Conservation (phyloP, 2,113 vertebrate species). For the Arvicanthis niloticus region DNA sequence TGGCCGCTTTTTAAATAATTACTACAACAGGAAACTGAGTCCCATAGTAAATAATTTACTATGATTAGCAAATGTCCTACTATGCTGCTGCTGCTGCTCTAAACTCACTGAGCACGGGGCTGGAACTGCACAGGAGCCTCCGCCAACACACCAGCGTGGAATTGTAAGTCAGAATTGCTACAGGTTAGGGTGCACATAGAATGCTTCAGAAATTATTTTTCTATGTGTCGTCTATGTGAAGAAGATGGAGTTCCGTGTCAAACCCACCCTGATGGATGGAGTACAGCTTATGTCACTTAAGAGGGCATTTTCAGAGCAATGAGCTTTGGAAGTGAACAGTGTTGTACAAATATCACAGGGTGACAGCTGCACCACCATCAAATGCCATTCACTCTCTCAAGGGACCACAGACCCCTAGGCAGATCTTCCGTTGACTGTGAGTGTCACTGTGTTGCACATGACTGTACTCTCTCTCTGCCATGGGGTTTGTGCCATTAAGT, state of each 20-base stretch:
- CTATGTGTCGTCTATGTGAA: not conserved
- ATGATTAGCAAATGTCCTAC: not conserved
- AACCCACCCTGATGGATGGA: not conserved
- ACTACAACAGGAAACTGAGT: not conserved
- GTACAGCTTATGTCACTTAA: not conserved
- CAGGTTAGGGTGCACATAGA: not conserved
- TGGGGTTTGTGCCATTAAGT: not conserved
- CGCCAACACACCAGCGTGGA: not conserved
- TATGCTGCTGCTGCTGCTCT: not conserved
- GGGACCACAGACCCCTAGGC: not conserved
- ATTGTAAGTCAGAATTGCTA: too few species aligned
- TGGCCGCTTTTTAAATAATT: too few species aligned
- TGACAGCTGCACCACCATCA: not conserved
- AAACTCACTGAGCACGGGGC: not conserved
- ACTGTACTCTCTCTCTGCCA: not conserved
- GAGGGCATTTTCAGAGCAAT: not conserved
- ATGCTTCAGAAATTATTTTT: not conserved
- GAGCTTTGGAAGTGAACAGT: not conserved
- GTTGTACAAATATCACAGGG: not conserved
- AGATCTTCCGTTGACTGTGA: not conserved
- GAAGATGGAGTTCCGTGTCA: not conserved
- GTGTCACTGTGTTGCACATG: too few species aligned
- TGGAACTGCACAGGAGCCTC: fast-evolving
- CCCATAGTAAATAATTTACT: not conserved
- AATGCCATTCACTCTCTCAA: too few species aligned